A percentile compares a stretch with the other conserved stretches of the same genome.
Evolutionary conservation across 2,888 invertebrate genomes (phyloP).

Genomic region (Acanthosepion esculentum): DNA sequence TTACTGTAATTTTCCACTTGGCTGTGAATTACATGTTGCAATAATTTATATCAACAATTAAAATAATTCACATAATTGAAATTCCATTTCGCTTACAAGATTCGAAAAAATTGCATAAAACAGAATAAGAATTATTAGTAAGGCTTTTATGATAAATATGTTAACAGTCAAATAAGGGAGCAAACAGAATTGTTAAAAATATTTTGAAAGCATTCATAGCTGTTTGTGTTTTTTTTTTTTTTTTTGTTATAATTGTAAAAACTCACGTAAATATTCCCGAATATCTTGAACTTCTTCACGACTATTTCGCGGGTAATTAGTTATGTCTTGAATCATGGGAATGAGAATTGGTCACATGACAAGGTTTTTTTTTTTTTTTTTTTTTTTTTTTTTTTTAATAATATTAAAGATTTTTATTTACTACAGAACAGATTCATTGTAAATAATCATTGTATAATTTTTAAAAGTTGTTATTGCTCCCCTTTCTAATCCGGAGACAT

Average conservation of each 20-base stretch:
- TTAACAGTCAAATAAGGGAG: background rate
- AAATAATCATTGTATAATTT: no score
- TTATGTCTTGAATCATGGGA: background rate
- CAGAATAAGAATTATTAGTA: background rate
- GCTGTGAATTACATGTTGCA: background rate
- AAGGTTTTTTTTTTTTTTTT: background rate
- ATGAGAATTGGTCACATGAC: background rate
- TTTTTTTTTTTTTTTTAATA: background rate
- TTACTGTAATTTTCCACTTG: background rate
- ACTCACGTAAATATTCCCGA: background rate
- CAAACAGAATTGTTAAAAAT: background rate
- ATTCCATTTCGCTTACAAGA: conserved; percentile 33
- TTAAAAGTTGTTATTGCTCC: no score
- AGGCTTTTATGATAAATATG: background rate
- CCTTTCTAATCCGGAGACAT: no score
- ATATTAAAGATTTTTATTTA: background rate
- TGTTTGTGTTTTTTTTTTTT: background rate
- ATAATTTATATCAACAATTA: conserved; percentile 23
- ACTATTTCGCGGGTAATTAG: background rate
- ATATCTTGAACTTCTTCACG: background rate
- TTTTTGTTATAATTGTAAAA: background rate
- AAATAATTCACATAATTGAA: conserved; percentile 21
- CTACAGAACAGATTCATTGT: no score
- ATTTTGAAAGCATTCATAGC: background rate
- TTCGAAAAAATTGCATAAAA: background rate